These are phyloP conservation scores for Heliconius hewitsoni DNA, from an alignment of 1,140 invertebrate genomes.

Conservation along the genomic window DNA sequence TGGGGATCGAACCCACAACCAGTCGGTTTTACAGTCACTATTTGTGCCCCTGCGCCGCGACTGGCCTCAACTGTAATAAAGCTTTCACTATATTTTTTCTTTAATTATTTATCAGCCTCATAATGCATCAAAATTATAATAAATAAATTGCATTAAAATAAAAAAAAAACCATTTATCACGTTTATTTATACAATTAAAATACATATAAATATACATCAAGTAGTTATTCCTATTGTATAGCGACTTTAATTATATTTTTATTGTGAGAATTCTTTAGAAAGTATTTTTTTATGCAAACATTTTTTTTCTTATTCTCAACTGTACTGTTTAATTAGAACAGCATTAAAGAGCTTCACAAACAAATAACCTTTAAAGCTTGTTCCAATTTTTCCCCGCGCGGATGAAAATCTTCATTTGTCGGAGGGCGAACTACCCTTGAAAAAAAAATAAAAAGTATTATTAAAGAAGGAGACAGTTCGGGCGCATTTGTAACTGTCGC, in stretches of 20 bases:
- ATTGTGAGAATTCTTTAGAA: neutral
- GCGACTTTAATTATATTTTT: neutral
- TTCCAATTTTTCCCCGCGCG: constrained; percentile 72
- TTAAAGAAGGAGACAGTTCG: constrained; percentile 83
- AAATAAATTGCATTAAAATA: neutral
- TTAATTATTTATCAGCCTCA: neutral
- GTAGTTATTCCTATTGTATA: neutral
- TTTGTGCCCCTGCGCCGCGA: too few relatives aligned
- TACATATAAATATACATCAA: neutral
- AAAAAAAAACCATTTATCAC: neutral
- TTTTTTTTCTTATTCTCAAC: neutral
- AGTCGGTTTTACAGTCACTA: too few relatives aligned
- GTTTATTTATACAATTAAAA: neutral
- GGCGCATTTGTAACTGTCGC: constrained; percentile 82
- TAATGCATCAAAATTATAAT: neutral
- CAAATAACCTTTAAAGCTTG: constrained; percentile 77
- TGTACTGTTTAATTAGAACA: constrained; percentile 41
- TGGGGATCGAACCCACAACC: too few relatives aligned
- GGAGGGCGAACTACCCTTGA: constrained; percentile 79
- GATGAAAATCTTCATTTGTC: constrained; percentile 78
- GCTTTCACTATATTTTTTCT: neutral
- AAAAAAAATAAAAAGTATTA: constrained; percentile 81
- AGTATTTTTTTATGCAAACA: neutral
- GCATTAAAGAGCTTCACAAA: constrained; percentile 48
- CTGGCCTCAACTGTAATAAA: too few relatives aligned